These are phyloP conservation scores for Taenioides sp. DNA, from an alignment of 2,797 vertebrate genomes.

Conservation along the genomic window DNA sequence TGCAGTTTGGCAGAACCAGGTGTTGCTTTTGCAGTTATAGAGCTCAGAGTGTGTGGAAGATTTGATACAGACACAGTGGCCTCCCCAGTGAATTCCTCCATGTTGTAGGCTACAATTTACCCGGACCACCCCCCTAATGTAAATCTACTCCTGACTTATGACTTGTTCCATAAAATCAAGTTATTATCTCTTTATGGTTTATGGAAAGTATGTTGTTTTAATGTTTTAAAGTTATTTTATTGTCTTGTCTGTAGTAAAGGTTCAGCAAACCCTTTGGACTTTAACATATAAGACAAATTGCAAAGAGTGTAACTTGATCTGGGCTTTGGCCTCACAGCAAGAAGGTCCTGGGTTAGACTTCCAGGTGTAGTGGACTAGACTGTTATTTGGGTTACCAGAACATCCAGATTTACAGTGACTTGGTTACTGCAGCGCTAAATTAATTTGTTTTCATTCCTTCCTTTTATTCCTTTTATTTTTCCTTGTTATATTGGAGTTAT, in stretches of 20 bases:
- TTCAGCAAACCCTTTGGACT: neutral
- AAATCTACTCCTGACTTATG: conserved; percentile 47
- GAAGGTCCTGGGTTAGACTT: too few species aligned
- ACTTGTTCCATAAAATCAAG: conserved; percentile 44
- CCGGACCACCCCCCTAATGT: conserved; percentile 27
- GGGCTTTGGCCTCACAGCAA: too few species aligned
- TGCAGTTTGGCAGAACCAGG: conserved; percentile 57
- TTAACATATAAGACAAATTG: neutral
- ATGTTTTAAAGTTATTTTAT: neutral
- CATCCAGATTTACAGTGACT: neutral
- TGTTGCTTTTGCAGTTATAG: conserved; percentile 54
- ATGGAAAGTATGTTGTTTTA: conserved; percentile 13
- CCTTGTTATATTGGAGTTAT: neutral
- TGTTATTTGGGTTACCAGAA: too few species aligned
- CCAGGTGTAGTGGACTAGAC: too few species aligned
- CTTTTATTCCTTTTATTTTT: neutral
- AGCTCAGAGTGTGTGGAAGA: conserved; percentile 25
- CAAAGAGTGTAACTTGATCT: neutral
- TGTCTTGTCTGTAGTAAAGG: neutral
- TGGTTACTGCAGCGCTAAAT: neutral
- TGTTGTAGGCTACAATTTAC: conserved; percentile 35
- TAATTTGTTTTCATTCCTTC: neutral
- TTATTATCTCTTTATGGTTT: conserved; percentile 48
- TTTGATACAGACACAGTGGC: conserved; percentile 26
- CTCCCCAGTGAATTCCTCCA: conserved; percentile 42